A percentile compares a stretch with the other conserved stretches of the same genome.
Evolutionary conservation across 2,888 invertebrate species (phyloP).

Genomic region (Pecten maximus): DNA sequence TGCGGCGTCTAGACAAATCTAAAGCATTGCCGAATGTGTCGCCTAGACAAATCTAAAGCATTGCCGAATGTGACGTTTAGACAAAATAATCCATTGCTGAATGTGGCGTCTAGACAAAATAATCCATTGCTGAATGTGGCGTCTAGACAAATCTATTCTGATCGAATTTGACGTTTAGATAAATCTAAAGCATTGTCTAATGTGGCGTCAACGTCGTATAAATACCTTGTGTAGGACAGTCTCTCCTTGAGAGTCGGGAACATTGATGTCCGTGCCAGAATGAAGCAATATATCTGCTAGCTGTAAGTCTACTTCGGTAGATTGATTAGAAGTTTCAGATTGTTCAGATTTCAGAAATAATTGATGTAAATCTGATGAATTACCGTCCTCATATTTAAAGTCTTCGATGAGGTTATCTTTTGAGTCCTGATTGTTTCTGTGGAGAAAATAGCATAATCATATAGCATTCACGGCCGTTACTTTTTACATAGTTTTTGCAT

Average conservation of each 20-base stretch:
- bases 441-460: no score
- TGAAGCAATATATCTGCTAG: neutral
- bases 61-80: no score
- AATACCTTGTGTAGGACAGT: neutral
- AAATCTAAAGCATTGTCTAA: neutral
- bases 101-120: no score
- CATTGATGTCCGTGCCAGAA: neutral
- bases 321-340: neutral
- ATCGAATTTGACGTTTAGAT: no score
- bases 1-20: no score
- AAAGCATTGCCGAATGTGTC: no score
- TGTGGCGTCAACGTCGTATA: neutral
- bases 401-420: neutral
- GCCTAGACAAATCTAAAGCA: no score
- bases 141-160: no score
- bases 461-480: no score
- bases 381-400: neutral
- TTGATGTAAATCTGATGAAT: neutral
- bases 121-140: no score
- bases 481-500: no score
- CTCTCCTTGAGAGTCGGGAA: neutral
- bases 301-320: neutral
- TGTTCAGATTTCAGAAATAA: neutral
- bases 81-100: no score
- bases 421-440: neutral